Percentiles rank a stretch among this genome's conserved stretches.
Evolutionary conservation across 2,888 invertebrate species (phyloP).

Genomic region (Eugnorisma glareosa): DNA sequence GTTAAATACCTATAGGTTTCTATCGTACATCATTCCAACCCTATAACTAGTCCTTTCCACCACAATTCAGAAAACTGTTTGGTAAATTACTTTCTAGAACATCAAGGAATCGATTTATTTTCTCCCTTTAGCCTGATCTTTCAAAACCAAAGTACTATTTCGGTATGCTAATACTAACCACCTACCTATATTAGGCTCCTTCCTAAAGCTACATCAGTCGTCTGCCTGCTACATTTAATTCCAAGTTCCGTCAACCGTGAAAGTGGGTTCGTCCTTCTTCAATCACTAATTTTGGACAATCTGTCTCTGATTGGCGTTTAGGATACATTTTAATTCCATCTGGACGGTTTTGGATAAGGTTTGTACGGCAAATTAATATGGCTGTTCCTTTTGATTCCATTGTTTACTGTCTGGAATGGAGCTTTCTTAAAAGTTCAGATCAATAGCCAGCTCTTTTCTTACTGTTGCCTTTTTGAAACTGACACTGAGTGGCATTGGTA

Average conservation of each 20-base stretch:
- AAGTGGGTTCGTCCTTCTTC: slow-evolving; percentile 61
- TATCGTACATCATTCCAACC: background rate
- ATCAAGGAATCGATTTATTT: background rate
- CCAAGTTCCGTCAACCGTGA: slow-evolving; percentile 53
- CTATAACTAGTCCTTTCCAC: background rate
- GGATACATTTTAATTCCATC: slow-evolving; percentile 25
- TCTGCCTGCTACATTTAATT: slow-evolving; percentile 47
- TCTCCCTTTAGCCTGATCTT: background rate
- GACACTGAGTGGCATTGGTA: background rate
- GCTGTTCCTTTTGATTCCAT: background rate
- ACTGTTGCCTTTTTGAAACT: background rate
- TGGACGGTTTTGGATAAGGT: background rate
- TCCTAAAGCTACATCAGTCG: slow-evolving; percentile 3
- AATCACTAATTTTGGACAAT: slow-evolving; percentile 54
- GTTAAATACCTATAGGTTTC: background rate
- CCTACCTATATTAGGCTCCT: background rate
- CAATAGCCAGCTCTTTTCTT: background rate
- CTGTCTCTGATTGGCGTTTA: slow-evolving; percentile 37
- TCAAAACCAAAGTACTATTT: background rate
- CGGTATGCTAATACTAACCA: slow-evolving; percentile 6
- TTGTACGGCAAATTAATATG: background rate
- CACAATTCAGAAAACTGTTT: background rate
- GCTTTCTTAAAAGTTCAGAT: background rate
- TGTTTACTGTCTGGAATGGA: slow-evolving; percentile 10
- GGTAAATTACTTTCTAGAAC: background rate